phyloP scores from a whole-genome alignment of 1,140 invertebrate genomes.

The Brachionus sp. region DNA sequence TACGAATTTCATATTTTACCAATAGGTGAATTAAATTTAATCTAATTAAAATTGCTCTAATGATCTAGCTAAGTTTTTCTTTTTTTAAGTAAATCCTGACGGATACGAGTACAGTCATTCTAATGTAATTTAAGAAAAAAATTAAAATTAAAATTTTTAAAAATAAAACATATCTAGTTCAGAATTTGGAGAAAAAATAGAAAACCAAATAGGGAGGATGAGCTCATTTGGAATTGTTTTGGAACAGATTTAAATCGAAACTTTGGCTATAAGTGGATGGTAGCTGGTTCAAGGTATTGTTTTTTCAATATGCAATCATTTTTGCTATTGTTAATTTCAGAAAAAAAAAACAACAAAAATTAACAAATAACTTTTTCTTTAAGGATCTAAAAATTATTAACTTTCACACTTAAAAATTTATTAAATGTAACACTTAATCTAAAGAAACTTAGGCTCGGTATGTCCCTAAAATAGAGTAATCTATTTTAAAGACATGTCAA shows the following conservation, averaged over 20 bases:
- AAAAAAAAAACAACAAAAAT: too few relatives aligned
- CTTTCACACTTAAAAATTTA: too few relatives aligned
- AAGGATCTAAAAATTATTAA: too few relatives aligned
- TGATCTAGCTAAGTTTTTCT: too few relatives aligned
- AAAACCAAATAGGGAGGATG: not conserved
- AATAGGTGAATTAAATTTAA: not conserved
- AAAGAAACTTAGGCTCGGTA: too few relatives aligned
- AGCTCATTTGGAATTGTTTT: constrained; percentile 17
- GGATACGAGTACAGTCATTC: constrained; percentile 24
- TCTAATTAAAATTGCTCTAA: too few relatives aligned
- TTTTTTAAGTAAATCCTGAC: constrained; percentile 4
- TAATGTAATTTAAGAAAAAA: not conserved
- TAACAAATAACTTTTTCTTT: too few relatives aligned
- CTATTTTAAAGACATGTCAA: too few relatives aligned
- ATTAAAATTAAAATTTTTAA: not conserved
- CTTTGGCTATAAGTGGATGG: constrained; percentile 19
- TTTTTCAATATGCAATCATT: not conserved
- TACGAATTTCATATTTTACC: constrained; percentile 22
- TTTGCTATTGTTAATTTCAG: too few relatives aligned
- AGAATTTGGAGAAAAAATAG: constrained; percentile 47
- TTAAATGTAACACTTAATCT: too few relatives aligned
- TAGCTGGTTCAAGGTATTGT: not conserved
- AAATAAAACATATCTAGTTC: not conserved
- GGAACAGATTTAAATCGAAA: constrained; percentile 41
- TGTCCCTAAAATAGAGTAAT: too few relatives aligned